Conservation (phyloP, 2,797 vertebrate genomes). For the Sebastes paucispinis region DNA sequence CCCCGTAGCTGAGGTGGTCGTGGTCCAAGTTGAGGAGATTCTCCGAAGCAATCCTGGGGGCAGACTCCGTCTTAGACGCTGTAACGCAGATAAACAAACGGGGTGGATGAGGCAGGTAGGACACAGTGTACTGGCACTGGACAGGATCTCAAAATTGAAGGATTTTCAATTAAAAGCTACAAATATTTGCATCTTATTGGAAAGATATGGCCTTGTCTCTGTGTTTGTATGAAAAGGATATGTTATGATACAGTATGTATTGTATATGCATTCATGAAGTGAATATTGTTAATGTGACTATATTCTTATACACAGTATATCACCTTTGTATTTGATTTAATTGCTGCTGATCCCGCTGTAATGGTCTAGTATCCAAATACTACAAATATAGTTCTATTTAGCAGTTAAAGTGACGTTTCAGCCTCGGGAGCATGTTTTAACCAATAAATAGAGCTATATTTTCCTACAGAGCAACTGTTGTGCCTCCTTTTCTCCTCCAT, state of each 20-base stretch:
- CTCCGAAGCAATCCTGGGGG: conserved; percentile 91
- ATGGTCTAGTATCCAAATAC: too few species aligned
- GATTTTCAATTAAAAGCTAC: neutral
- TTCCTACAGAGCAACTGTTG: neutral
- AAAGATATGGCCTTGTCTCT: neutral
- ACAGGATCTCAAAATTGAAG: neutral
- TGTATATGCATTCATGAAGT: neutral
- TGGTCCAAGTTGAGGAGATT: conserved; percentile 98
- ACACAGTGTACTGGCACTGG: too few species aligned
- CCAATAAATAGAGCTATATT: neutral
- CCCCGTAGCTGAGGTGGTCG: conserved; percentile 97
- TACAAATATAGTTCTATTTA: neutral
- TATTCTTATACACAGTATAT: neutral
- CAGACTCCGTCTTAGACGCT: conserved; percentile 93
- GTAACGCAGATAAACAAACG: conserved; percentile 1
- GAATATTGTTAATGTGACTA: neutral
- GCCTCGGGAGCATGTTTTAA: neutral
- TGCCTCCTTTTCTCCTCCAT: neutral
- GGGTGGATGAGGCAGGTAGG: neutral
- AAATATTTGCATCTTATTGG: neutral
- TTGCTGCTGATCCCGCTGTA: neutral
- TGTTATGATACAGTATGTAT: neutral
- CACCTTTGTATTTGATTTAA: neutral
- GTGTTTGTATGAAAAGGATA: neutral
- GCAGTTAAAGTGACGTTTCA: neutral